phyloP scores from a whole-genome alignment of 2,797 vertebrate genomes.

The Falco naumanni region DNA sequence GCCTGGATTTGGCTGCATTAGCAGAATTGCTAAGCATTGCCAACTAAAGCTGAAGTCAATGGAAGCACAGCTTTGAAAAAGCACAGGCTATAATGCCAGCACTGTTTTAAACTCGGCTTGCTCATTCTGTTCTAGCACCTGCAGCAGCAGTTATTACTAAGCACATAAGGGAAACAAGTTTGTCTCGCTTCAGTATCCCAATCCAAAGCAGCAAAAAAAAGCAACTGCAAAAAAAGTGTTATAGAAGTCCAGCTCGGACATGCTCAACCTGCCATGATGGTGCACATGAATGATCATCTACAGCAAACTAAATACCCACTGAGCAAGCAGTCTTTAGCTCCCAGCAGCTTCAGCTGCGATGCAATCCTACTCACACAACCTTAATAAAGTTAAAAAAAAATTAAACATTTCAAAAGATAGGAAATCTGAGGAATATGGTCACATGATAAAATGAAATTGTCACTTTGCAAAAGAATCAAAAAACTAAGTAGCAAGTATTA shows the following conservation, averaged over 20 bases:
- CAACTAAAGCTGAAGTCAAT: constrained; percentile 13
- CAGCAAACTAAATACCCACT: not conserved
- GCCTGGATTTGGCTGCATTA: not conserved
- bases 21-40: not conserved
- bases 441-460: not conserved
- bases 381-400: not conserved
- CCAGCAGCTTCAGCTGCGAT: not conserved
- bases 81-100: not conserved
- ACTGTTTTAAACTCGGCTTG: not conserved
- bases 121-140: not conserved
- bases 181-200: not conserved
- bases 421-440: not conserved
- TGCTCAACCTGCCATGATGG: not conserved
- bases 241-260: not conserved
- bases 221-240: not conserved
- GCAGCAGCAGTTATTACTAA: not conserved
- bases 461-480: not conserved
- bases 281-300: not conserved
- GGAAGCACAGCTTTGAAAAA: constrained; percentile 6
- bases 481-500: not conserved
- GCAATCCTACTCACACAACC: not conserved
- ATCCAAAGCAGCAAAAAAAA: not conserved
- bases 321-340: not conserved
- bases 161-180: not conserved
- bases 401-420: not conserved